These are phyloP conservation scores for Hydrotaea diabolus DNA, from an alignment of 2,888 invertebrate species.

Conservation along the genomic window DNA sequence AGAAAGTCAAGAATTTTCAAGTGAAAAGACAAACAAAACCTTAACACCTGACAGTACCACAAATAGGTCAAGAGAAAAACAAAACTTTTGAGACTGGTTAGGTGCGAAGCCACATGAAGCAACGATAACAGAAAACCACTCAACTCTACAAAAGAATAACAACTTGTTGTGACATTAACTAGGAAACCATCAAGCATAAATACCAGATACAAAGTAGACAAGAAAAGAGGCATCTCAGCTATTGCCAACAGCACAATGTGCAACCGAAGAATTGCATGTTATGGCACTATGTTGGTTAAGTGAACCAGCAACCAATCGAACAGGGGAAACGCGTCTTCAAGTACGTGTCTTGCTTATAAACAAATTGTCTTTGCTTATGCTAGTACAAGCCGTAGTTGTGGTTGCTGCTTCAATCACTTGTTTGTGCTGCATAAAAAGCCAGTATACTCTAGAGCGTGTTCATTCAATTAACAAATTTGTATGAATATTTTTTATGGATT, in stretches of 20 bases:
- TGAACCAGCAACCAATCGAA: conserved; percentile 4
- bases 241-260: background rate
- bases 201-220: background rate
- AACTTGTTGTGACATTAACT: conserved; percentile 40
- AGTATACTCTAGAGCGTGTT: background rate
- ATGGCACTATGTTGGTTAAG: background rate
- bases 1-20: conserved; percentile 63
- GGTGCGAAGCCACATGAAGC: conserved; percentile 38
- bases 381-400: too few species aligned
- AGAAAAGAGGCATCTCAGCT: background rate
- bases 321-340: conserved; percentile 19
- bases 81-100: conserved; percentile 1
- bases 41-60: conserved; percentile 39
- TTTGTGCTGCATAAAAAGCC: background rate
- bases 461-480: conserved; percentile 63
- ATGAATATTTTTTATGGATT: conserved; percentile 14
- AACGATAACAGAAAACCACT: conserved; percentile 14
- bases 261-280: background rate
- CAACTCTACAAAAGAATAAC: background rate
- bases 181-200: conserved; percentile 68
- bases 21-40: conserved; percentile 19
- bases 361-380: background rate
- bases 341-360: background rate
- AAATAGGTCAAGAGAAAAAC: conserved; percentile 51
- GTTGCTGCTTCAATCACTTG: too few species aligned